Percentiles rank a stretch among this genome's conserved stretches.
Evolutionary conservation across 2,113 vertebrate genomes (phyloP).

Genomic region (Poicephalus meyeri): DNA sequence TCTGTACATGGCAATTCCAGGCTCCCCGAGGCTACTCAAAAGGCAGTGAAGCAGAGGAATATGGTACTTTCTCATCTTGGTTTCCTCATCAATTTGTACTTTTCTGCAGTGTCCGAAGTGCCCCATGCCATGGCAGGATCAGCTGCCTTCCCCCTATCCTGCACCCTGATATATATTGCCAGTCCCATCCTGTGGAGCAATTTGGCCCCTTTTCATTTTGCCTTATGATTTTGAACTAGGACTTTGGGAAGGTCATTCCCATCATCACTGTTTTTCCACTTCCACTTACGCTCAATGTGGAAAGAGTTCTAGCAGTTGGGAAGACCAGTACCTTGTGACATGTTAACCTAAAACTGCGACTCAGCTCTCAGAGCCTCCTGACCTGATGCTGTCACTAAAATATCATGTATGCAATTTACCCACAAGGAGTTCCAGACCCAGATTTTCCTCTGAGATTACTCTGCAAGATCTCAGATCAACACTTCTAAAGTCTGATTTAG

Average conservation of each 20-base stretch:
- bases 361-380: neutral
- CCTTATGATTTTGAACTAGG: neutral
- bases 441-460: neutral
- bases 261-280: neutral
- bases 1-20: rapidly evolving
- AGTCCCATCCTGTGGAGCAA: neutral
- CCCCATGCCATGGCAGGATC: rapidly evolving
- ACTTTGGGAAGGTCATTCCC: neutral
- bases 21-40: neutral
- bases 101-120: rapidly evolving
- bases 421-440: neutral
- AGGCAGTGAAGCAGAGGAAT: neutral
- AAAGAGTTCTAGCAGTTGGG: neutral
- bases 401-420: neutral
- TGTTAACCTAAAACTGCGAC: neutral
- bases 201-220: neutral
- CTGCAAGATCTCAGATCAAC: neutral
- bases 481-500: neutral
- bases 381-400: neutral
- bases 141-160: neutral
- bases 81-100: neutral
- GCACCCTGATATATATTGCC: neutral
- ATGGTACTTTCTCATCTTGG: rapidly evolving
- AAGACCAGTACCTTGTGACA: neutral
- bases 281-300: neutral